Base-by-base conservation (phyloP, 2,797 vertebrate genomes). In the Falco concolor region DNA sequence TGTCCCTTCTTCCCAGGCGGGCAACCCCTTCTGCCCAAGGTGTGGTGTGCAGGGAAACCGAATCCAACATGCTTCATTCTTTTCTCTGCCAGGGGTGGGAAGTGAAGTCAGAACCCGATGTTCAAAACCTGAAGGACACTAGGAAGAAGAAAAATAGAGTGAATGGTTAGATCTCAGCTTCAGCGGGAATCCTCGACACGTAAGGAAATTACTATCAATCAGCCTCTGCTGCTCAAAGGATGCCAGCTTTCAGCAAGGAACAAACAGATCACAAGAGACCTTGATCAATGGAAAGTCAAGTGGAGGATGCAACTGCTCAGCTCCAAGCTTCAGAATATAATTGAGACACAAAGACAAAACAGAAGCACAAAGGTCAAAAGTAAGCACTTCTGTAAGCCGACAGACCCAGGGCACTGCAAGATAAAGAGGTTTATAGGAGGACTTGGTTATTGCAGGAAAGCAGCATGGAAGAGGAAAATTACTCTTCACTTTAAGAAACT, bases 81-180 rank as follows among this genome's bases (percentile, higher is more conserved):
- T 87, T 96, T 95, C 91, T 96, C 95, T 96, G 95, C 95, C 59
- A 80, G 92, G 86, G 80, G 95, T 95, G 95, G 82, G 90, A 96
- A 96, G 93, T 94, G 94, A 96, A 96, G 96, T 95, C 94, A 96
- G 93, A 95, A 96, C 92, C 95, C 89, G 30, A 93, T 91, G 87
- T 96, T 97, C 97, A 91, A 95, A 96, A 95, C 91, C 94, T 94
- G 95, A 97, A 97, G 97, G 95, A 97, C 96, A 97, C 97, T 97
- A 82, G 61, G 67, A 89, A 85, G 61, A 90, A 95, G 60, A 94
- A 80, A 84, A 88, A 89, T 12, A 96, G 36, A 95, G 83, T 38
- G 78, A 77, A 77, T 5, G 32, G 90, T 97, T 97, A 97, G 77
- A 89, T 69, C 36, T 75, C 82, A 4, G 17, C 49, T 87, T 83